Evolutionary conservation across 2,797 vertebrate species (phyloP), one percentile per base, ranked within the genome.

Genomic region (Syngnathus rostellatus): DNA sequence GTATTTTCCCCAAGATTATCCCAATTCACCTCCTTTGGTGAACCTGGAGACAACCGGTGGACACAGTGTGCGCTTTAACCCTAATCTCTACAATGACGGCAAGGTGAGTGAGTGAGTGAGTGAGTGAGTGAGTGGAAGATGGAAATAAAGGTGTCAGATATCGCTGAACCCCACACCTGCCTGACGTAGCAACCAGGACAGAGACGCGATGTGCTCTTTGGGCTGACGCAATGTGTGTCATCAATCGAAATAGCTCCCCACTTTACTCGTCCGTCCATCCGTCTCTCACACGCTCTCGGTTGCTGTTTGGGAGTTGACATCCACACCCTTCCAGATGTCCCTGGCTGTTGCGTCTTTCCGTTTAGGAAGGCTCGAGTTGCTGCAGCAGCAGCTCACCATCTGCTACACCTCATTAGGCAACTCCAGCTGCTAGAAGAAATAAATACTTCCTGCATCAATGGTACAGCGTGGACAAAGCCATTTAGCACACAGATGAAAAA

Each of bases 81-180:
- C 97, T 71, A 99, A 99, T 84, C 96, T 99, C 83, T 99, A 99
- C 90, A 99, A 99, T 16, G 97, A 99, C 61, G 97, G 97, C 88
- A 99, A 99, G 90, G 97, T 98, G 81, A 85, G 87, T 80, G 6
- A 85, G 23, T 23, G 23, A 85, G 87, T 80, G 6, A n/a, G 97
- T 98, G 81, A 85, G 87, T 80, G 6, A 85, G 23, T 23, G 23
- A 85, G 87, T 80, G 6, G 8, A 16, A 50, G 31, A 59, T 16
- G 37, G 12, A 0, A 25, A 8, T 5, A 12, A 25, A 6, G 17
- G 12, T 59, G 12, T 8, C n/a, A 2, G 2, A 2, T 21, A 53
- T 48, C 46, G 14, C 14, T 45, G 43, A 45, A 45, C 43, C 43
- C 43, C n/a, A n/a, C n/a, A n/a, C n/a, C 43, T 45, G 48, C 23